phyloP scores from a whole-genome alignment of 2,797 vertebrate genomes.

The Pitangus sulphuratus region DNA sequence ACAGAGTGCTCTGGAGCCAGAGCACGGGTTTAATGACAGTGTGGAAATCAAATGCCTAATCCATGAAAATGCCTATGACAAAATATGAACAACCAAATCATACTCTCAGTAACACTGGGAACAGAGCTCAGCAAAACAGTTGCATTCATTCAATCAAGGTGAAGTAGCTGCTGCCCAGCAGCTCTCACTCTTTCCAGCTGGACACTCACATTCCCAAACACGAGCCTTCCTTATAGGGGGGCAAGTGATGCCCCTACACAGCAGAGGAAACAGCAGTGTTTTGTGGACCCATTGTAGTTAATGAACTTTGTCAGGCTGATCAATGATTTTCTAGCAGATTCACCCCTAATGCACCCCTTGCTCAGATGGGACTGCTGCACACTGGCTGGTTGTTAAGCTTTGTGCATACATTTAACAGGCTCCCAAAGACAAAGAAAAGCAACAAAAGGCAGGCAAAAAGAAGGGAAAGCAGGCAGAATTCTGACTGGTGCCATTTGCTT shows the following conservation, averaged over 20 bases:
- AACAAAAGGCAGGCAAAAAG: background rate
- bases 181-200: background rate
- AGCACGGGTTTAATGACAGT: constrained; percentile 17
- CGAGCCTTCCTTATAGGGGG: background rate
- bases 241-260: background rate
- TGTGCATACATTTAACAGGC: fast-evolving
- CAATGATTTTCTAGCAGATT: background rate
- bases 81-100: constrained; percentile 34
- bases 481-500: background rate
- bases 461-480: background rate
- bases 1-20: background rate
- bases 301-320: background rate
- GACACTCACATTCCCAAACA: background rate
- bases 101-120: background rate
- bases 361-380: background rate
- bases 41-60: constrained; percentile 44
- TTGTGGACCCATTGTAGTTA: background rate
- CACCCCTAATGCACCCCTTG: background rate
- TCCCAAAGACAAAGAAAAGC: background rate
- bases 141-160: constrained; percentile 17
- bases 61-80: constrained; percentile 53
- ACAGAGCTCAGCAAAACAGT: background rate
- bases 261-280: background rate
- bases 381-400: background rate
- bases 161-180: background rate